Base-by-base conservation (phyloP, 1,140 invertebrate species). In the Tetramorium alpestre region DNA sequence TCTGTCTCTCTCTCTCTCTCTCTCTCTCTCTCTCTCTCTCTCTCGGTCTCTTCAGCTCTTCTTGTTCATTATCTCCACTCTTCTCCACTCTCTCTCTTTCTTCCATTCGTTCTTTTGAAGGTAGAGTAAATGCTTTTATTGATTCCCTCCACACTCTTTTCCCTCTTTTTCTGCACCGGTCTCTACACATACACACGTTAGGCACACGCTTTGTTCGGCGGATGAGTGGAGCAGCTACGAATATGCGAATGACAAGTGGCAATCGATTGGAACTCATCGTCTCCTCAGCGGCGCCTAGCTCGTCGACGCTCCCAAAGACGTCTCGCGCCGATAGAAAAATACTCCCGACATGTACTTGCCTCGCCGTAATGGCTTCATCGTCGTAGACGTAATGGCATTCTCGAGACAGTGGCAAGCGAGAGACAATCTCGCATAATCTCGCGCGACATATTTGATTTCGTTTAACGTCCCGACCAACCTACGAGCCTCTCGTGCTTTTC, bases 181-280 rank as follows among this genome's bases (percentile, higher is more conserved):
- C 22, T 62, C 80, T 49, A 49, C 28, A 73, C 41, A 13, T 47
- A 47, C 67, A 60, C 54, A 75, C 80, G 47, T 75, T 84, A 75
- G 80, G 38, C 41, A 28, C 69, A 60, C 54, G 67, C 69, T 84
- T 84, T 84, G 80, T 84, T 73, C 69, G 25, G 25, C 44, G 54
- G 69, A 73, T 49, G 80, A 84, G 54, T 84, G 54, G 41, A 75
- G 33, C 25, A 75, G 54, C 80, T 60, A 75, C 80, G 69, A 84
- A 84, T 84, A 75, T 84, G 54, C 80, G 80, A 84, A 75, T 84
- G 69, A 73, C 80, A 84, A 84, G 44, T 84, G 80, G 69, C 69
- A 75, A 84, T 84, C 80, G 80, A 84, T 84, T 75, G 80, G 69
- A 84, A 60, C 69, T 84, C 80, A 62, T 84, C 69, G 28, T 60